These are phyloP conservation scores for Ectropis grisescens DNA, from an alignment of 1,140 invertebrate species.

Conservation along the genomic window DNA sequence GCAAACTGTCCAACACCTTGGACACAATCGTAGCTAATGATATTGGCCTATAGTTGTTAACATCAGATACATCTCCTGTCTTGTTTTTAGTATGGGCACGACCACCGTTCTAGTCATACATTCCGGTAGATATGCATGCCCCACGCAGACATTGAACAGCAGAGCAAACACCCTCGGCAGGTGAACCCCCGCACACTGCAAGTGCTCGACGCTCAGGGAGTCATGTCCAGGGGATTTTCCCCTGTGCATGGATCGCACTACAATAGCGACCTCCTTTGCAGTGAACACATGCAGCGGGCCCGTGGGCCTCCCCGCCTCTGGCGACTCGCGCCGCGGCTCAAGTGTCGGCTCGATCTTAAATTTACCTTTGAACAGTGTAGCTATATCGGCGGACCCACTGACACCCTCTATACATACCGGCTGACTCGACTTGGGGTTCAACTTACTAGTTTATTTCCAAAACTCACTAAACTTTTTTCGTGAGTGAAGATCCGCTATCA, in stretches of 20 bases:
- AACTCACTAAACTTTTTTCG: not conserved
- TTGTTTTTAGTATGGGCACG: too few relatives aligned
- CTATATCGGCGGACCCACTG: not conserved
- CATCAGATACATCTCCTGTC: too few relatives aligned
- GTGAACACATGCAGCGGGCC: not conserved
- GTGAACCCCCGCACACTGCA: too few relatives aligned
- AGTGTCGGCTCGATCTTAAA: not conserved
- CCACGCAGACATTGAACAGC: too few relatives aligned
- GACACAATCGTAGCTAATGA: too few relatives aligned
- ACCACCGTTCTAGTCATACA: too few relatives aligned
- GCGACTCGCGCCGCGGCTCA: not conserved
- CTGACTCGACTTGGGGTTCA: not conserved
- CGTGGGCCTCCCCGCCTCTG: too few relatives aligned
- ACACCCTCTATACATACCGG: not conserved
- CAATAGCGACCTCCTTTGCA: not conserved
- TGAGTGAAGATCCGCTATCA: not conserved
- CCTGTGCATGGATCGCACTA: not conserved
- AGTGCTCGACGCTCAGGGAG: not conserved
- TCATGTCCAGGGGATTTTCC: not conserved
- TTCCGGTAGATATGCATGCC: too few relatives aligned
- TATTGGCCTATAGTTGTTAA: too few relatives aligned
- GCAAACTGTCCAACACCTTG: too few relatives aligned
- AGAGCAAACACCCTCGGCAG: too few relatives aligned
- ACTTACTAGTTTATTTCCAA: not conserved
- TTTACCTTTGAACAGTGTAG: not conserved